Percentiles rank a stretch among this genome's conserved stretches.
Evolutionary conservation across 37 sponge, comb jelly and placozoan species (phyloP).

Genomic region (Crambe crambe): DNA sequence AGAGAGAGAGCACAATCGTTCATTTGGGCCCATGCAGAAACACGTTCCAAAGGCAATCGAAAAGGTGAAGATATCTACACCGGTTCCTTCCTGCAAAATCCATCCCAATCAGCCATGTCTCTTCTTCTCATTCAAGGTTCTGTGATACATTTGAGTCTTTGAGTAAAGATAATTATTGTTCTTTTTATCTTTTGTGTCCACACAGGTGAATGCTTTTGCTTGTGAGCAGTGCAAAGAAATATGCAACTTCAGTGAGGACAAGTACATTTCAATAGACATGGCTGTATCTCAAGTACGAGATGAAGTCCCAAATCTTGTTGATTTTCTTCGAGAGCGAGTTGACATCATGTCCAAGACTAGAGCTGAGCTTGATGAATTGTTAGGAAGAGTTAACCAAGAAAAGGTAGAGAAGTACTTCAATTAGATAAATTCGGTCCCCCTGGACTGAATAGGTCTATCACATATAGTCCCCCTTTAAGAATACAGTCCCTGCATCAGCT

Average conservation of each 20-base stretch:
- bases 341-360: constrained; percentile 42
- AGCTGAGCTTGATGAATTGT: constrained; percentile 29
- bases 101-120: constrained; percentile 40
- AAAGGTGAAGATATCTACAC: constrained; percentile 8
- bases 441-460: no score
- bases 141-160: no score
- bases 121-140: constrained; percentile 53
- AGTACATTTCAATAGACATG: constrained; percentile 34
- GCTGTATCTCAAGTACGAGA: constrained; percentile 36
- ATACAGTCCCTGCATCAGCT: not conserved
- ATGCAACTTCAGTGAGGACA: constrained; percentile 11
- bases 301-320: constrained; percentile 32
- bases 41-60: constrained; percentile 50
- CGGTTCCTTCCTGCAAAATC: constrained; percentile 33
- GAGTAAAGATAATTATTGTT: not conserved
- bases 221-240: constrained; percentile 45
- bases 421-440: no score
- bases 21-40: constrained; percentile 30
- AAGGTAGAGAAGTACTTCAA: constrained; percentile 13
- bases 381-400: constrained; percentile 22
- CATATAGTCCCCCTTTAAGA: not conserved
- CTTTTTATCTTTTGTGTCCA: not conserved
- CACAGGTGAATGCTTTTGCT: constrained; percentile 45
- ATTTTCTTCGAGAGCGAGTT: constrained; percentile 27
- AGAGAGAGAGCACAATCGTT: constrained; percentile 39